Evolutionary conservation across 2,113 vertebrate genomes (phyloP).

Genomic region (Chaetodon auriga): DNA sequence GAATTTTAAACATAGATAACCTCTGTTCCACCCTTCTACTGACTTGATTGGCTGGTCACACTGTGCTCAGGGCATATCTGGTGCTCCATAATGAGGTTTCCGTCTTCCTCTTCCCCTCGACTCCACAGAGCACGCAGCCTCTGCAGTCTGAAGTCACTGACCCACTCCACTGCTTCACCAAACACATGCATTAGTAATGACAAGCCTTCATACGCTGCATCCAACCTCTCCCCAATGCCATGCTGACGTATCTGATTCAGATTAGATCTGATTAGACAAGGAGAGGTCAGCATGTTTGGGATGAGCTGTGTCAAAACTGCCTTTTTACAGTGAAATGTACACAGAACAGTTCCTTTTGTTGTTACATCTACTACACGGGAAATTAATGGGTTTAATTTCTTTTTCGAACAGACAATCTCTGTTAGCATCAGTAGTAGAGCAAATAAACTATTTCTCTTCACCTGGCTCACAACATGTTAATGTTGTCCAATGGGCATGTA

Average conservation of each 20-base stretch:
- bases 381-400: background rate
- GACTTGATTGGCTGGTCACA: background rate
- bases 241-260: constrained; percentile 14
- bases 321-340: background rate
- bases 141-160: constrained; percentile 56
- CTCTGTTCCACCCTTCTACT: background rate
- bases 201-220: background rate
- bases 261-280: constrained; percentile 34
- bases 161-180: constrained; percentile 27
- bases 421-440: constrained; percentile 35
- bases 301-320: constrained; percentile 12
- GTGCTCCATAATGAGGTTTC: constrained; percentile 35
- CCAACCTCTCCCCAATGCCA: constrained; percentile 1
- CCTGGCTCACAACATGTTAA: background rate
- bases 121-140: constrained; percentile 23
- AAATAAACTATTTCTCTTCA: constrained; percentile 21
- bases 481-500: background rate
- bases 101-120: constrained; percentile 8
- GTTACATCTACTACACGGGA: background rate
- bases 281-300: constrained; percentile 4
- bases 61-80: background rate
- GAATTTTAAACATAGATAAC: background rate
- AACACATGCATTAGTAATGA: constrained; percentile 65
- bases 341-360: background rate
- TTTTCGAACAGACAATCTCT: constrained; percentile 7